Evolutionary conservation across 2,113 vertebrate species (phyloP).

Genomic region (Hassar affinis): DNA sequence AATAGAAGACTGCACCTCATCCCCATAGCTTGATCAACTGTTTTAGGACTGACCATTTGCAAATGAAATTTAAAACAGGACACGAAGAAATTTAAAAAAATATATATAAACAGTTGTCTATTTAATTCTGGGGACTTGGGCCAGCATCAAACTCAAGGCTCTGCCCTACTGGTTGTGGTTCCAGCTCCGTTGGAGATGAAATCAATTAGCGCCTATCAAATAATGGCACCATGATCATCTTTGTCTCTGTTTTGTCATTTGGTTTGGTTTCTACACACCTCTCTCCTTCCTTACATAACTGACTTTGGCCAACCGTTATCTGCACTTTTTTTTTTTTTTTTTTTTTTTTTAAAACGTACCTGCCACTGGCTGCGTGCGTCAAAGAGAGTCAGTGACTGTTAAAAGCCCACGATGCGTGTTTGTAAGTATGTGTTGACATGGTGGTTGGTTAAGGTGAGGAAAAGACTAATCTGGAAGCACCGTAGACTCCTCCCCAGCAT

Average conservation of each 20-base stretch:
- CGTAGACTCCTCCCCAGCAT: constrained; percentile 37
- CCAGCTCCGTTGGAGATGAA: constrained; percentile 76
- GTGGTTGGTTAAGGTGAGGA: constrained; percentile 14
- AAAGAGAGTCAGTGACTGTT: constrained; percentile 70
- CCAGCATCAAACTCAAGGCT: constrained; percentile 78
- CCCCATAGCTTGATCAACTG: constrained; percentile 65
- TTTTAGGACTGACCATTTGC: constrained; percentile 73
- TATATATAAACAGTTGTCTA: constrained; percentile 64
- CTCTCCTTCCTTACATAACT: constrained; percentile 61
- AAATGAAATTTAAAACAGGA: constrained; percentile 63
- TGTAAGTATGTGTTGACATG: constrained; percentile 43
- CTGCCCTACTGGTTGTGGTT: constrained; percentile 67
- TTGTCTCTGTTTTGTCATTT: constrained; percentile 58
- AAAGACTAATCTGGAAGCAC: constrained; percentile 3
- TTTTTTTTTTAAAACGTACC: not conserved
- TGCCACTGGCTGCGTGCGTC: constrained; percentile 30
- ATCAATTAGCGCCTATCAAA: constrained; percentile 72
- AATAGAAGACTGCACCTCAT: constrained; percentile 70
- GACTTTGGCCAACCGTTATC: constrained; percentile 64
- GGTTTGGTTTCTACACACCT: constrained; percentile 62
- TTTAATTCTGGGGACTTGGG: constrained; percentile 79
- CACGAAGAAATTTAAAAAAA: constrained; percentile 66
- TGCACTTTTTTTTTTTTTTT: constrained; percentile 52
- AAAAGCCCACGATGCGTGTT: constrained; percentile 66
- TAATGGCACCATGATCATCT: constrained; percentile 69